phyloP scores from a whole-genome alignment of 2,113 vertebrate genomes.

The Aptenodytes patagonicus region DNA sequence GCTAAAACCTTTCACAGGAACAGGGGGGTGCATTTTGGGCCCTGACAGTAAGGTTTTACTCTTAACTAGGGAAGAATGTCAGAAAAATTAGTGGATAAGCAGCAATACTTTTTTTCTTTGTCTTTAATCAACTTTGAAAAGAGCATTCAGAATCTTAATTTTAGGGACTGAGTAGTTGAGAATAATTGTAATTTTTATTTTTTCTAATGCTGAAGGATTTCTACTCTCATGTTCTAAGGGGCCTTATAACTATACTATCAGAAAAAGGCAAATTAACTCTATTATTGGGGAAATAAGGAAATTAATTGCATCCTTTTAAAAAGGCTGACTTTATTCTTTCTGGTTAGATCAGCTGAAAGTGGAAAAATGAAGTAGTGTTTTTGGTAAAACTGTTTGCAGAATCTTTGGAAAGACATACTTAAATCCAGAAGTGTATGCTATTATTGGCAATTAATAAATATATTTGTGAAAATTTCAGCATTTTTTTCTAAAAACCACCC shows the following conservation, averaged over 20 bases:
- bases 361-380: background rate
- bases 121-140: background rate
- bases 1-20: background rate
- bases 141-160: background rate
- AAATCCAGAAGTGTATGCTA: background rate
- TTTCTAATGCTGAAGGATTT: background rate
- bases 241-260: background rate
- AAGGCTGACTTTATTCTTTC: background rate
- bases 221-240: background rate
- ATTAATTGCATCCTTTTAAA: background rate
- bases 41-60: background rate
- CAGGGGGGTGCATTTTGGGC: too few species aligned
- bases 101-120: background rate
- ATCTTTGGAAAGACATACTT: background rate
- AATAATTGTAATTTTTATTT: background rate
- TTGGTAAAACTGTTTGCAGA: background rate
- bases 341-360: background rate
- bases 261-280: background rate
- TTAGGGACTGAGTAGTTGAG: background rate
- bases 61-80: background rate
- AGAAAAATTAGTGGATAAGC: background rate
- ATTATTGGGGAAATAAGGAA: background rate
- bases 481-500: background rate
- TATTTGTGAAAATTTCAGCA: background rate
- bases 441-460: background rate